phyloP scores from a whole-genome alignment of 2,888 invertebrate genomes.

The Drosophila kanekoi region DNA sequence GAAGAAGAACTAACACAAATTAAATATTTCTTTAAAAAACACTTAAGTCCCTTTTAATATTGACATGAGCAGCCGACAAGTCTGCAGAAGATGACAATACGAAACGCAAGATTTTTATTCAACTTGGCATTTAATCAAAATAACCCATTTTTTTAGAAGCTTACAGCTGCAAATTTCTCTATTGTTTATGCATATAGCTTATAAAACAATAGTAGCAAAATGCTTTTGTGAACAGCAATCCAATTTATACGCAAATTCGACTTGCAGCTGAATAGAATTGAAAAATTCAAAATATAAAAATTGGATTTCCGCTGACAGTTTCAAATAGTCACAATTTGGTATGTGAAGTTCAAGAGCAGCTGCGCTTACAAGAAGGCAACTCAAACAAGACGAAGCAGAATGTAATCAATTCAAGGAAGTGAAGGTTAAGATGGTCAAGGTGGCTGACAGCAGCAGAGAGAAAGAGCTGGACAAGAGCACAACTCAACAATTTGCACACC shows the following conservation, averaged over 20 bases:
- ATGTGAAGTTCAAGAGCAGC: constrained; percentile 16
- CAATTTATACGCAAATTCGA: too few relatives aligned
- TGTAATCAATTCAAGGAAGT: constrained; percentile 65
- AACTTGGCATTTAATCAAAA: constrained; percentile 5
- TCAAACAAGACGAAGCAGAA: constrained; percentile 21
- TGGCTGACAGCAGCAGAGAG: constrained; percentile 27
- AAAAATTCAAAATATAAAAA: background rate
- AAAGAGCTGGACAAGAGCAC: constrained; percentile 8
- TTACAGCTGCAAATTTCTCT: constrained; percentile 1
- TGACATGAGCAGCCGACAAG: constrained; percentile 14
- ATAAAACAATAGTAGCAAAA: background rate
- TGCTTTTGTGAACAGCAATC: background rate
- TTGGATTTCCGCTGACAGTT: background rate
- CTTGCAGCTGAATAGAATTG: background rate
- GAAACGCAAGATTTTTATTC: constrained; percentile 4
- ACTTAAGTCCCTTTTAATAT: background rate
- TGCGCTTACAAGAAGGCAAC: constrained; percentile 3
- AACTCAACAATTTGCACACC: constrained; percentile 45
- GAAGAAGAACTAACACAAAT: background rate
- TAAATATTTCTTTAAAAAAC: background rate
- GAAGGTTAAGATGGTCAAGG: constrained; percentile 74
- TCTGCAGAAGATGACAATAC: constrained; percentile 10
- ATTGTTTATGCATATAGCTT: background rate
- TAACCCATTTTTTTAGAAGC: background rate
- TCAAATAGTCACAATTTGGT: background rate